These are phyloP conservation scores for Acipenser oxyrinchus DNA, from an alignment of 2,797 vertebrate genomes.

Conservation along the genomic window DNA sequence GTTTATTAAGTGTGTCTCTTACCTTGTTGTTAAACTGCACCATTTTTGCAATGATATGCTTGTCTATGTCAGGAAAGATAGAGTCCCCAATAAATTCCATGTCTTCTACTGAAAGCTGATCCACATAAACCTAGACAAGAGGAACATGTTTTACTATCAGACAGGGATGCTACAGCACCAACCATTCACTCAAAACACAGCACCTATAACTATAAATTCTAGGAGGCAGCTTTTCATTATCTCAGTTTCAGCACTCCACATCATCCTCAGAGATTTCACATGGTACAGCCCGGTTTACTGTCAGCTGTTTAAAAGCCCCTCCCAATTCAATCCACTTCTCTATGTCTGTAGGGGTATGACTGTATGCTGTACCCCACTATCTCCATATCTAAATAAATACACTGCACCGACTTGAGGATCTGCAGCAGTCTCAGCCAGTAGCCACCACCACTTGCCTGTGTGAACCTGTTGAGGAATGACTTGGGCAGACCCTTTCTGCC, in stretches of 20 bases:
- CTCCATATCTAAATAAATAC: no score
- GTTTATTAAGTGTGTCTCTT: constrained; percentile 19
- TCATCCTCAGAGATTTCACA: no score
- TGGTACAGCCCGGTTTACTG: background rate
- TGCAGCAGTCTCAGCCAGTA: no score
- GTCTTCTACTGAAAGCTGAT: constrained; percentile 81
- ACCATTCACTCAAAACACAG: background rate
- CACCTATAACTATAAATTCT: background rate
- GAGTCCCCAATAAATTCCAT: constrained; percentile 85
- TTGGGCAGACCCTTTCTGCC: constrained; percentile 90
- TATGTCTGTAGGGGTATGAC: no score
- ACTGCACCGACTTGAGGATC: no score
- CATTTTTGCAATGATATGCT: constrained; percentile 77
- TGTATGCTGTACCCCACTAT: no score
- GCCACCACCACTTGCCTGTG: constrained; percentile 65
- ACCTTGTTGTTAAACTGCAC: constrained; percentile 90
- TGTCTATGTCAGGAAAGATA: constrained; percentile 79
- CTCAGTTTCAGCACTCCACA: background rate
- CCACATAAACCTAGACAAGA: constrained; percentile 78
- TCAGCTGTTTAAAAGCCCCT: background rate
- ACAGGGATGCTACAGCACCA: background rate
- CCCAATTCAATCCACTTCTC: background rate
- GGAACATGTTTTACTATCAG: background rate
- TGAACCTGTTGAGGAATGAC: constrained; percentile 96
- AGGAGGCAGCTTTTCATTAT: background rate